Evolutionary conservation across 2,113 vertebrate genomes (phyloP).

Genomic region (Xyliphius kryptos): DNA sequence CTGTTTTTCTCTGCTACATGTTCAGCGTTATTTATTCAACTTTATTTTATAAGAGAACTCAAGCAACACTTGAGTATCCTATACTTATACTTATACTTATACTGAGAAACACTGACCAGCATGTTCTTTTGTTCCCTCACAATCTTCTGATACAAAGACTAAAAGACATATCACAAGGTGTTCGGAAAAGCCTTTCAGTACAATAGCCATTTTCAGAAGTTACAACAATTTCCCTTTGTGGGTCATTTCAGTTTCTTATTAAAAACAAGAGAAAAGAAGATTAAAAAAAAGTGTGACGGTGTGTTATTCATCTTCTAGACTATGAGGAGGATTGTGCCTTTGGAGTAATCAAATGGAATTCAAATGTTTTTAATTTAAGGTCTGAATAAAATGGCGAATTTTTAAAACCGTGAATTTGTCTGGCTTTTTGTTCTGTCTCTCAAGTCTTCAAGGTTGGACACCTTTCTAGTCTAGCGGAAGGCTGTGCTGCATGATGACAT

Average conservation of each 20-base stretch:
- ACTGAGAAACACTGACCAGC: no score
- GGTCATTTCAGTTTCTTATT: no score
- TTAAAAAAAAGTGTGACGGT: slow-evolving; percentile 53
- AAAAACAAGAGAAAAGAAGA: background rate
- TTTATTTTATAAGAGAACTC: no score
- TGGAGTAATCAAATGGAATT: slow-evolving; percentile 71
- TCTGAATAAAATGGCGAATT: slow-evolving; percentile 65
- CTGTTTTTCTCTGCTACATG: slow-evolving; percentile 10
- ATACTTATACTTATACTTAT: no score
- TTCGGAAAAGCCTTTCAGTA: slow-evolving; percentile 36
- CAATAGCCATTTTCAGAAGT: slow-evolving; percentile 40
- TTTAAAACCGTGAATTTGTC: slow-evolving; percentile 53
- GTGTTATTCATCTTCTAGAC: slow-evolving; percentile 67
- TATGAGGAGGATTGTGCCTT: slow-evolving; percentile 71
- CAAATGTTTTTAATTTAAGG: slow-evolving; percentile 75
- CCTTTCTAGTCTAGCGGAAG: no score
- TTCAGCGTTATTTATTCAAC: slow-evolving; percentile 25
- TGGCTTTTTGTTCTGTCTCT: background rate
- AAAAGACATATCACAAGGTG: slow-evolving; percentile 38
- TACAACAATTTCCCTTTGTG: no score
- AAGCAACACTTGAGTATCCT: no score
- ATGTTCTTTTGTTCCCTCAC: slow-evolving; percentile 8
- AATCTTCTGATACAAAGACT: no score
- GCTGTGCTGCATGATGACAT: no score
- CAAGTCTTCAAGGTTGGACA: no score